Evolutionary conservation across 2,888 invertebrate species (phyloP).

Genomic region (Amphipoea oculea): DNA sequence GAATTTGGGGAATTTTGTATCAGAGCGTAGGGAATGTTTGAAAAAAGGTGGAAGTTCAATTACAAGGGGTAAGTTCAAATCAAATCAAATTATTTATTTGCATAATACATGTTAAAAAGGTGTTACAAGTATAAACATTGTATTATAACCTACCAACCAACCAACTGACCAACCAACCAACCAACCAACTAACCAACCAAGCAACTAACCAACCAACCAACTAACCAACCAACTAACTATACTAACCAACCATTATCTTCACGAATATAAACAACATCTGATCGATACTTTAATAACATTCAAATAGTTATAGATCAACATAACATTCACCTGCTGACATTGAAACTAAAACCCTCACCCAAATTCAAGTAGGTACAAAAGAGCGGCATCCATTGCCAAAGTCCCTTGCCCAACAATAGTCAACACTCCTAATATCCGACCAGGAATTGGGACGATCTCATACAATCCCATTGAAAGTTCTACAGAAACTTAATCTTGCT

Average conservation of each 20-base stretch:
- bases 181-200: too few relatives aligned
- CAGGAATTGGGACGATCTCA: slow-evolving; percentile 50
- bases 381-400: slow-evolving; percentile 14
- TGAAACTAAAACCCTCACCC: slow-evolving; percentile 26
- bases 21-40: not conserved
- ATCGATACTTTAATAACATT: not conserved
- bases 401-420: slow-evolving; percentile 26
- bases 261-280: not conserved
- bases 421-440: slow-evolving; percentile 47
- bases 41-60: not conserved
- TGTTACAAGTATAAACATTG: too few relatives aligned
- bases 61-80: not conserved
- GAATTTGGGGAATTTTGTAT: not conserved
- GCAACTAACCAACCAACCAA: too few relatives aligned
- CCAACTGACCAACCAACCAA: too few relatives aligned
- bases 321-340: slow-evolving; percentile 10
- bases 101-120: too few relatives aligned
- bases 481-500: slow-evolving; percentile 74
- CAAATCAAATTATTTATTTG: too few relatives aligned
- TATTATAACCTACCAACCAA: too few relatives aligned
- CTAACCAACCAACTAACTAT: too few relatives aligned
- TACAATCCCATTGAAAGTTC: slow-evolving; percentile 58
- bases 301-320: not conserved
- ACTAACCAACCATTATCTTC: not conserved
- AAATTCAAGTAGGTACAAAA: slow-evolving; percentile 19